A percentile compares a stretch with the other conserved stretches of the same genome.
phyloP scores from a whole-genome alignment of 2,113 vertebrate species.

The Marmota monax region DNA sequence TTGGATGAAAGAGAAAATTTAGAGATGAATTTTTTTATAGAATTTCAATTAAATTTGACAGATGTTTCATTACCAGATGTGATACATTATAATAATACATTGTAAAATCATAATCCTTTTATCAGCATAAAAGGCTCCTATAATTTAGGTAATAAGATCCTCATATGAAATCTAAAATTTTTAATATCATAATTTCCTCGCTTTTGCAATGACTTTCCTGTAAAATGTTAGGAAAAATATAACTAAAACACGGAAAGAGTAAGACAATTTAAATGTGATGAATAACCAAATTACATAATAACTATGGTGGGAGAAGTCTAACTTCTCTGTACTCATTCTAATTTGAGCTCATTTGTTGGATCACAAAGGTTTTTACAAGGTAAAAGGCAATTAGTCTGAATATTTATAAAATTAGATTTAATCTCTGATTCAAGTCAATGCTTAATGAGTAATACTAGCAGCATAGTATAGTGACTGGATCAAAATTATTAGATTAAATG shows the following conservation, averaged over 20 bases:
- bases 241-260: constrained; percentile 41
- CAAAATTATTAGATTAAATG: neutral
- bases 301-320: constrained; percentile 35
- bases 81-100: constrained; percentile 62
- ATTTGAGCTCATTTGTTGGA: constrained; percentile 62
- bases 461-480: neutral
- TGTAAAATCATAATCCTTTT: constrained; percentile 73
- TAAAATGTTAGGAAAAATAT: constrained; percentile 61
- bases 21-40: constrained; percentile 14
- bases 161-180: constrained; percentile 57
- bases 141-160: constrained; percentile 66
- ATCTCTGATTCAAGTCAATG: constrained; percentile 5
- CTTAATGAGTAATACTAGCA: constrained; percentile 3
- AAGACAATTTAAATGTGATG: constrained; percentile 56
- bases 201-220: constrained; percentile 58
- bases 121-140: neutral
- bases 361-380: constrained; percentile 62
- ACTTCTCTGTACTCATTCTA: constrained; percentile 54
- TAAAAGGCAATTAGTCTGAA: constrained; percentile 51
- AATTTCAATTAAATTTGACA: constrained; percentile 76
- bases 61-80: constrained; percentile 68
- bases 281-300: constrained; percentile 72
- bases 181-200: constrained; percentile 32
- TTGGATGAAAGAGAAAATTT: constrained; percentile 43
- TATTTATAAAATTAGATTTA: constrained; percentile 49